These are phyloP conservation scores for Scomberomorus guttatus DNA, from an alignment of 2,797 vertebrate species.

Conservation along the genomic window DNA sequence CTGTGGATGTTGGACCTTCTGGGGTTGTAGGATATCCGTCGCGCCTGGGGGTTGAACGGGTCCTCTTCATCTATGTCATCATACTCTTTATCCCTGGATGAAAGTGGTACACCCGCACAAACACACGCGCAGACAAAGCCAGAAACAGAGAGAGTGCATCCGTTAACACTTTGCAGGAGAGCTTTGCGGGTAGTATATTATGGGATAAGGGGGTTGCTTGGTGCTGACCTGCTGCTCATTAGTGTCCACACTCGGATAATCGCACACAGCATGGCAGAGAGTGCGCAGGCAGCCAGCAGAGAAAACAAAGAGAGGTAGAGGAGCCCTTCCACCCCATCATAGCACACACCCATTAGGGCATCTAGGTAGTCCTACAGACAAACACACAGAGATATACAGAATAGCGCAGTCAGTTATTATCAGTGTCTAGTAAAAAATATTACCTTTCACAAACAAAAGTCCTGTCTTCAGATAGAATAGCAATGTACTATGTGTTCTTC, in stretches of 20 bases:
- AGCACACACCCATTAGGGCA: conserved; percentile 93
- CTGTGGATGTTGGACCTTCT: conserved; percentile 91
- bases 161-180: conserved; percentile 60
- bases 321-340: conserved; percentile 94
- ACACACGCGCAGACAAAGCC: conserved; percentile 13
- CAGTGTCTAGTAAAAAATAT: conserved; percentile 14
- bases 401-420: conserved; percentile 11
- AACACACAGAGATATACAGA: conserved; percentile 1
- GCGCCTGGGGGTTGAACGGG: conserved; percentile 94
- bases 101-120: background rate
- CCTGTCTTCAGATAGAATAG: conserved; percentile 1
- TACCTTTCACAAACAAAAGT: background rate
- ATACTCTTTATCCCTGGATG: conserved; percentile 90
- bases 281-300: conserved; percentile 89
- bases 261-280: conserved; percentile 90
- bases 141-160: conserved; percentile 36
- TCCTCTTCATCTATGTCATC: conserved; percentile 95
- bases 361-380: conserved; percentile 93
- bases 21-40: conserved; percentile 88
- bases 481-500: background rate
- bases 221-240: conserved; percentile 87
- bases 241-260: conserved; percentile 88
- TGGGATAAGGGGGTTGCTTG: conserved; percentile 56
- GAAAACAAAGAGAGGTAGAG: conserved; percentile 96
- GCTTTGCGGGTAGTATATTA: conserved; percentile 47